Evolutionary conservation across 2,888 invertebrate genomes (phyloP).

Genomic region (Fabriciana adippe): DNA sequence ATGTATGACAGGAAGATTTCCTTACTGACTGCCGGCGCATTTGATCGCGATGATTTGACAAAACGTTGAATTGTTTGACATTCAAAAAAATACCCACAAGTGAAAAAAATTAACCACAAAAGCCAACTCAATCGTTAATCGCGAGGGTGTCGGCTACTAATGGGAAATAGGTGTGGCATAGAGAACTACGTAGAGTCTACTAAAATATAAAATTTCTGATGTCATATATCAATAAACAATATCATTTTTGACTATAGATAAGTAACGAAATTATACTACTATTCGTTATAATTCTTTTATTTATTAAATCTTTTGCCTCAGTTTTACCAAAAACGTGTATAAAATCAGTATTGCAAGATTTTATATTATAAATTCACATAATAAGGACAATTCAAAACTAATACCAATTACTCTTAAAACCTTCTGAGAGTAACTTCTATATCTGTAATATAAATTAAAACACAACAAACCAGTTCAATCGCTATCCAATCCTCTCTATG

Average conservation of each 20-base stretch:
- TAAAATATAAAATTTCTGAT: background rate
- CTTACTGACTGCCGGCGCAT: slow-evolving; percentile 55
- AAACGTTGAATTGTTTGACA: slow-evolving; percentile 66
- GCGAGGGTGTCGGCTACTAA: slow-evolving; percentile 76
- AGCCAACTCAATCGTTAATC: slow-evolving; percentile 73
- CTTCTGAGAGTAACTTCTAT: too few relatives aligned
- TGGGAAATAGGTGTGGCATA: slow-evolving; percentile 56
- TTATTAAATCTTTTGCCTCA: too few relatives aligned
- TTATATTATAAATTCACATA: too few relatives aligned
- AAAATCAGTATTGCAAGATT: too few relatives aligned
- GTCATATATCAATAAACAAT: too few relatives aligned
- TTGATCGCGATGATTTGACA: slow-evolving; percentile 78
- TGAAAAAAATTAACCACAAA: slow-evolving; percentile 70
- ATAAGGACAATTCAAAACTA: too few relatives aligned
- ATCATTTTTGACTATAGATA: too few relatives aligned
- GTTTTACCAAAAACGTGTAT: too few relatives aligned
- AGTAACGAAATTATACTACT: too few relatives aligned
- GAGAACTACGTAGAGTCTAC: slow-evolving; percentile 46
- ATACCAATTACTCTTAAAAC: too few relatives aligned
- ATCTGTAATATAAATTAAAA: background rate
- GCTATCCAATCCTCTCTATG: slow-evolving; percentile 34
- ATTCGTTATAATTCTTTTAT: too few relatives aligned
- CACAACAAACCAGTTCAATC: slow-evolving; percentile 5
- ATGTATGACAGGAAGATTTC: slow-evolving; percentile 66
- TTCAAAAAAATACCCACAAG: slow-evolving; percentile 74